phyloP scores from a whole-genome alignment of 2,113 vertebrate genomes.

The Paracanthobrama guichenoti region DNA sequence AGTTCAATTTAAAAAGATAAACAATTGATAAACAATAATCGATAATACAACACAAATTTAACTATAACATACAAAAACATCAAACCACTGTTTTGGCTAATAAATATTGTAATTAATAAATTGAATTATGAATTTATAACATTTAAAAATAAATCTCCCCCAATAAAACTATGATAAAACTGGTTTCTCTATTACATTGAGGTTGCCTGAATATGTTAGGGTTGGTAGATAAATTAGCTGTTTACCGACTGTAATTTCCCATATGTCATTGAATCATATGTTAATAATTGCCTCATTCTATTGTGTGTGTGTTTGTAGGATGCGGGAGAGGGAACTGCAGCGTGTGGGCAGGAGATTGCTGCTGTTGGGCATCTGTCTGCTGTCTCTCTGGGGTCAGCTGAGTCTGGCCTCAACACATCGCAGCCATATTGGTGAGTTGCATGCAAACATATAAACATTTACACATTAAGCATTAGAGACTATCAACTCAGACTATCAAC shows the following conservation, averaged over 20 bases:
- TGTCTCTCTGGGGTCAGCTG: slow-evolving; percentile 85
- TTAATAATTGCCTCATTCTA: background rate
- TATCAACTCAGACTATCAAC: background rate
- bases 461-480: slow-evolving; percentile 27
- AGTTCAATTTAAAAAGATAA: background rate
- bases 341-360: slow-evolving; percentile 83
- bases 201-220: background rate
- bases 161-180: background rate
- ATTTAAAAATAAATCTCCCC: background rate
- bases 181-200: background rate
- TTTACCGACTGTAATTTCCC: background rate
- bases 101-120: background rate
- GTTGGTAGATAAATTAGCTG: background rate
- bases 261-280: background rate
- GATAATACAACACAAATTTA: background rate
- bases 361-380: slow-evolving; percentile 85
- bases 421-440: slow-evolving; percentile 84
- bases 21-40: background rate
- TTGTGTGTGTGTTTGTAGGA: slow-evolving; percentile 70
- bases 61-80: background rate
- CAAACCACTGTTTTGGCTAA: background rate
- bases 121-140: background rate
- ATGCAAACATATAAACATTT: slow-evolving; percentile 22
- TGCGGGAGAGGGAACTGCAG: slow-evolving; percentile 83
- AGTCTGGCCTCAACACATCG: slow-evolving; percentile 81